These are phyloP conservation scores for Leptonema lineaticorne DNA, from an alignment of 1,140 invertebrate genomes.

Conservation along the genomic window DNA sequence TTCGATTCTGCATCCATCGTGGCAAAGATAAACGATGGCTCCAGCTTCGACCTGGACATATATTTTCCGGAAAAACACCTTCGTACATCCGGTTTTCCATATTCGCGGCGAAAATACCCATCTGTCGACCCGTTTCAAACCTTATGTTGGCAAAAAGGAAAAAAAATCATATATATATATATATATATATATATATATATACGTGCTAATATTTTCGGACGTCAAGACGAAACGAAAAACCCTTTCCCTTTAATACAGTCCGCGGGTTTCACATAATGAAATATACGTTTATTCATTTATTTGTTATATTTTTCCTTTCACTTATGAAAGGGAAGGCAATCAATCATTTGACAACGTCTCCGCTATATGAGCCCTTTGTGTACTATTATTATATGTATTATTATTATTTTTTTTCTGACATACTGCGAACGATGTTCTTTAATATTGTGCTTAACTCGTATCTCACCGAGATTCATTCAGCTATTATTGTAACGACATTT, in stretches of 20 bases:
- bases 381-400: too few species aligned
- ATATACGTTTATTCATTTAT: neutral
- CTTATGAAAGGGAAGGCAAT: too few species aligned
- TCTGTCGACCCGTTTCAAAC: slow-evolving; percentile 20
- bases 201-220: slow-evolving; percentile 15
- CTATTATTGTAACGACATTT: too few species aligned
- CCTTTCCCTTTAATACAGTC: slow-evolving; percentile 15
- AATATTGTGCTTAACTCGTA: too few species aligned
- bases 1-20: too few species aligned
- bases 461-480: too few species aligned
- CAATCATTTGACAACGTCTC: neutral
- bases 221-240: slow-evolving; percentile 12
- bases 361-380: neutral
- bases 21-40: slow-evolving; percentile 8
- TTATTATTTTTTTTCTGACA: too few species aligned
- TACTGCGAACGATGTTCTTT: too few species aligned
- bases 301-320: neutral
- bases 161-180: too few species aligned
- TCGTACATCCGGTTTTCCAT: slow-evolving; percentile 17
- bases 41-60: slow-evolving; percentile 16
- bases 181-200: slow-evolving; percentile 1
- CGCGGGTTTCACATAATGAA: neutral
- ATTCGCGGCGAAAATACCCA: slow-evolving; percentile 17
- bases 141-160: too few species aligned
- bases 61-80: slow-evolving; percentile 15